Conservation (phyloP, 2,797 vertebrate species). For the Macroramphosus scolopax region DNA sequence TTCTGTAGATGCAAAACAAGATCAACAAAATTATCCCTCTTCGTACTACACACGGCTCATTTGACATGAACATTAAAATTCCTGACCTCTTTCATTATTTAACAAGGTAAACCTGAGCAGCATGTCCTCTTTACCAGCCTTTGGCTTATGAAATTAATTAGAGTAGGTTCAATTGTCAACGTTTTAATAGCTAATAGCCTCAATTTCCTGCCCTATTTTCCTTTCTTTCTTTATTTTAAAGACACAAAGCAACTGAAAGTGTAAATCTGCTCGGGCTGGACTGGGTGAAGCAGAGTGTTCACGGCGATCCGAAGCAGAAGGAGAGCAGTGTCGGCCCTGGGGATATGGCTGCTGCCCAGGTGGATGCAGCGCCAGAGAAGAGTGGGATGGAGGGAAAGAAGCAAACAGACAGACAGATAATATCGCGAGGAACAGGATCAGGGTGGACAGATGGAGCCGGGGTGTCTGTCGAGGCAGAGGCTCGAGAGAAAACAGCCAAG, state of each 20-base stretch:
- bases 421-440: conserved; percentile 24
- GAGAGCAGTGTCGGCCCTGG: conserved; percentile 8
- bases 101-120: not conserved
- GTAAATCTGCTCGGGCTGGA: conserved; percentile 73
- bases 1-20: too few species aligned
- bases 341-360: conserved; percentile 49
- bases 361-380: conserved; percentile 31
- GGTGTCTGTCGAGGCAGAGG: conserved; percentile 29
- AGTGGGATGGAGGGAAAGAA: conserved; percentile 12
- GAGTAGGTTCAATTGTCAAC: not conserved
- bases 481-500: conserved; percentile 41
- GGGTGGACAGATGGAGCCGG: conserved; percentile 47
- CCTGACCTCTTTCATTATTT: not conserved
- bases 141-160: not conserved
- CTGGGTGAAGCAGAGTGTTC: conserved; percentile 55
- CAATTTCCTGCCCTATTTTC: conserved; percentile 9
- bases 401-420: conserved; percentile 28
- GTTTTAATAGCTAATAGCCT: not conserved
- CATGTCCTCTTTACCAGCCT: too few species aligned
- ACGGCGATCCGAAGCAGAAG: conserved; percentile 35
- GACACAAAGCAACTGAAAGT: conserved; percentile 78
- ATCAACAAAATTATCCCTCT: too few species aligned
- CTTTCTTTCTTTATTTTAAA: conserved; percentile 42
- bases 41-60: too few species aligned
- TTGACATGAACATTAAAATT: too few species aligned